Evolutionary conservation across 2,888 invertebrate species (phyloP).

Genomic region (Hemistola chrysoprasaria): DNA sequence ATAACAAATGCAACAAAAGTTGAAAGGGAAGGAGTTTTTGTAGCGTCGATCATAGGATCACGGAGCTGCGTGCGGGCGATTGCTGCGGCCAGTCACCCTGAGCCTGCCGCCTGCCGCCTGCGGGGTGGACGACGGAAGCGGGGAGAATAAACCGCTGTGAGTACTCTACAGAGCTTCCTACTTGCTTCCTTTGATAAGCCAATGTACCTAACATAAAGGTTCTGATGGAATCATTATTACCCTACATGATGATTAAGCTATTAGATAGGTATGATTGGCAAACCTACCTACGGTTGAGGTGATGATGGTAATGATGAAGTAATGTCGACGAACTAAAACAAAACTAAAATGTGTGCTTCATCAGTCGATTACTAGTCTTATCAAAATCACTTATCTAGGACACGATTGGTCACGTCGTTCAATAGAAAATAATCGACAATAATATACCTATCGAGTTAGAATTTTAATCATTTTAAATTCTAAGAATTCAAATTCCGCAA

Average conservation of each 20-base stretch:
- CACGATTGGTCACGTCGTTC: constrained; percentile 21
- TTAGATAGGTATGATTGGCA: no score
- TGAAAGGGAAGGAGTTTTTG: constrained; percentile 47
- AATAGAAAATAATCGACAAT: constrained; percentile 9
- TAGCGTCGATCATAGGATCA: constrained; percentile 39
- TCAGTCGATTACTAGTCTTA: no score
- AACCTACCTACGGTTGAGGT: no score
- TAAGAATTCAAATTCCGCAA: constrained; percentile 21
- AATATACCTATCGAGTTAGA: no score
- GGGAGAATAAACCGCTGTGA: constrained; percentile 30
- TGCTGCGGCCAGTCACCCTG: constrained; percentile 53
- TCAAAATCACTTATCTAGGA: constrained; percentile 6
- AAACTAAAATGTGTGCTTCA: no score
- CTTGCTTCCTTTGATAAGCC: no score
- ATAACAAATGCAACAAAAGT: constrained; percentile 41
- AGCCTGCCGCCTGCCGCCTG: constrained; percentile 3
- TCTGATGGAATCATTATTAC: no score
- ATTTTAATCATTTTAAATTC: constrained; percentile 16
- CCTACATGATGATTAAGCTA: no score
- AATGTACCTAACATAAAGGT: no score
- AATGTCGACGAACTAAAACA: no score
- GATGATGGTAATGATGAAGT: no score
- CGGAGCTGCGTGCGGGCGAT: no score
- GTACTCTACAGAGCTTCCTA: constrained; percentile 10
- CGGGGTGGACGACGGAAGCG: constrained; percentile 29